Percentiles rank a stretch among this genome's conserved stretches.
phyloP scores from a whole-genome alignment of 2,797 vertebrate species.

The Argya squamiceps region DNA sequence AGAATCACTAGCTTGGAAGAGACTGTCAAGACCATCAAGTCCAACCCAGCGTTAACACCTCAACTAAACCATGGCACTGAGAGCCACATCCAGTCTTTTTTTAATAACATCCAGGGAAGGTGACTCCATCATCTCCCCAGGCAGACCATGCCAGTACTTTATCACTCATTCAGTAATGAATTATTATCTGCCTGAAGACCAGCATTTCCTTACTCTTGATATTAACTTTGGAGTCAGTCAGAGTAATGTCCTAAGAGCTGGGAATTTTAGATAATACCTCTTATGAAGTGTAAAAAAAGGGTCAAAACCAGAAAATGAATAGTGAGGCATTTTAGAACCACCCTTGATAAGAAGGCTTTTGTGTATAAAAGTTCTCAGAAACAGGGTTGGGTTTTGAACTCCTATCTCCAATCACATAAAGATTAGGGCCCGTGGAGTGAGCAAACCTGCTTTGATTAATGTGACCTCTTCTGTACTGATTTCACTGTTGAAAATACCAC shows the following conservation, averaged over 20 bases:
- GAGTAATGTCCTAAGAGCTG: background rate
- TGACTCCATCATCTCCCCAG: background rate
- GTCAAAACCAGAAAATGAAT: background rate
- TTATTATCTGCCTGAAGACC: background rate
- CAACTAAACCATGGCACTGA: background rate
- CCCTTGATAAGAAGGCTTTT: conserved; percentile 39
- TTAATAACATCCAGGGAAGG: background rate
- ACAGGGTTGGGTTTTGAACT: background rate
- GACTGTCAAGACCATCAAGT: background rate
- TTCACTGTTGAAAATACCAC: background rate
- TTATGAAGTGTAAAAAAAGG: background rate
- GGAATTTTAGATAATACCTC: background rate
- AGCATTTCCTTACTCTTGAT: background rate
- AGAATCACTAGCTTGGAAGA: background rate
- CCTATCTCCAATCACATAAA: background rate
- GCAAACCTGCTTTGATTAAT: background rate
- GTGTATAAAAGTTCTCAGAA: background rate
- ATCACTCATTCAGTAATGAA: background rate
- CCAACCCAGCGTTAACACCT: background rate
- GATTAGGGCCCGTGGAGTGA: background rate
- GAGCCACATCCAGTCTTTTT: background rate
- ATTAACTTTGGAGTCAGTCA: background rate
- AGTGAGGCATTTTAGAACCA: background rate
- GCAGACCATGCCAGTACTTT: background rate
- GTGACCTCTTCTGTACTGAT: background rate